Evolutionary conservation across 2,113 vertebrate species (phyloP).

Genomic region (Lampris megalopsis): DNA sequence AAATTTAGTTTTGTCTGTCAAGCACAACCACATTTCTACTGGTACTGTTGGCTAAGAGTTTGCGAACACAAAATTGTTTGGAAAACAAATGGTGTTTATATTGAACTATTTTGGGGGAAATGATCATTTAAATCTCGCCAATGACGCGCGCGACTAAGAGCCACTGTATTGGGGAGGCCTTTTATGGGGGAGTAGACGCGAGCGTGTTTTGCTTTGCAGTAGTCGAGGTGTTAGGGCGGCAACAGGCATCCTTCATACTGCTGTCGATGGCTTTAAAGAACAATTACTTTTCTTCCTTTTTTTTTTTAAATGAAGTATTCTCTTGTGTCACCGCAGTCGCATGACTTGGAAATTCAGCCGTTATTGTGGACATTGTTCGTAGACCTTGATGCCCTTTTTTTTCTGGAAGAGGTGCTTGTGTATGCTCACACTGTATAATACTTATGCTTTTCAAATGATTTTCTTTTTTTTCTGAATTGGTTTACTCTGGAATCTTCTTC

Average conservation of each 20-base stretch:
- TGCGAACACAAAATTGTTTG: slow-evolving; percentile 60
- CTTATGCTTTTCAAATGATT: slow-evolving; percentile 76
- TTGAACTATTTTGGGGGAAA: slow-evolving; percentile 64
- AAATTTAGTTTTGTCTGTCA: slow-evolving; percentile 87
- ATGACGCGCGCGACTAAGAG: slow-evolving; percentile 60
- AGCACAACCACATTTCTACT: slow-evolving; percentile 90
- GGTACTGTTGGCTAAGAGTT: slow-evolving; percentile 67
- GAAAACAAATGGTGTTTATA: slow-evolving; percentile 72
- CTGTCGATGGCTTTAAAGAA: slow-evolving; percentile 80
- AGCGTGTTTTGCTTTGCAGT: slow-evolving; percentile 79
- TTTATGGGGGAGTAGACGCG: slow-evolving; percentile 69
- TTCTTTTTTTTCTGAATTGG: slow-evolving; percentile 76
- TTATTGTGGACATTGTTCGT: slow-evolving; percentile 84
- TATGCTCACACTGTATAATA: slow-evolving; percentile 83
- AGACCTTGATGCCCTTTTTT: slow-evolving; percentile 77
- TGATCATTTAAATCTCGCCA: slow-evolving; percentile 68
- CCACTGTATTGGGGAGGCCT: slow-evolving; percentile 71
- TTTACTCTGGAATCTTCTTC: slow-evolving; percentile 73
- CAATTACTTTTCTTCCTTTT: slow-evolving; percentile 47
- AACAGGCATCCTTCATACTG: slow-evolving; percentile 66
- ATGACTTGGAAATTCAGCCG: slow-evolving; percentile 82
- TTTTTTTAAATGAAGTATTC: slow-evolving; percentile 78
- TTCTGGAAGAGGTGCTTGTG: slow-evolving; percentile 77
- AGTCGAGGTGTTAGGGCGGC: slow-evolving; percentile 66
- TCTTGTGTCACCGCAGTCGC: slow-evolving; percentile 82